Conservation (phyloP, 2,113 vertebrate genomes). For the Microtus ochrogaster region DNA sequence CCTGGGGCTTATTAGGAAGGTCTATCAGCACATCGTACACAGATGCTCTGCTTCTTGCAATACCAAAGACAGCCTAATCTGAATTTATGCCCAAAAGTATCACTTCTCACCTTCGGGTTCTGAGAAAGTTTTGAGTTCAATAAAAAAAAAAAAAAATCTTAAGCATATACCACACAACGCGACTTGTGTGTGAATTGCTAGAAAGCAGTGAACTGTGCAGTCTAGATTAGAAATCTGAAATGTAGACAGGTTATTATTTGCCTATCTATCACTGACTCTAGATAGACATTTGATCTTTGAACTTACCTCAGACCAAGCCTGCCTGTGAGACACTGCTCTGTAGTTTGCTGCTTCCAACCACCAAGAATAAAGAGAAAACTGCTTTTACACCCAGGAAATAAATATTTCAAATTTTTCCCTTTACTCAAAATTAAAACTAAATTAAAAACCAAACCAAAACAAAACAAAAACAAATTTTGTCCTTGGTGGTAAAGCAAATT, state of each 20-base stretch:
- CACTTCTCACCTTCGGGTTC: not conserved
- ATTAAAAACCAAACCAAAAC: not conserved
- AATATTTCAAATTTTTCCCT: slow-evolving; percentile 38
- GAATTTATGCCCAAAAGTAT: not conserved
- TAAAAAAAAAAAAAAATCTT: not conserved
- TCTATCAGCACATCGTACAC: not conserved
- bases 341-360: not conserved
- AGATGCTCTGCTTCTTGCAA: not conserved
- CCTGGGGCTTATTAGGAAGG: not conserved
- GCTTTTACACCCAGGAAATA: not conserved
- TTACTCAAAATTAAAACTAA: not conserved
- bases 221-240: not conserved
- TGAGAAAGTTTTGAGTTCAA: not conserved
- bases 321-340: not conserved
- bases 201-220: not conserved
- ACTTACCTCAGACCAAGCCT: not conserved
- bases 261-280: not conserved
- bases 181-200: not conserved
- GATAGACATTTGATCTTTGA: not conserved
- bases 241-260: not conserved
- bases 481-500: not conserved
- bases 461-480: not conserved
- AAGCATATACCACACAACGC: not conserved
- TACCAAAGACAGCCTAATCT: not conserved
- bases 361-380: slow-evolving; percentile 38